Conservation (phyloP, 2,113 vertebrate species). For the Lepidothrix coronata region DNA sequence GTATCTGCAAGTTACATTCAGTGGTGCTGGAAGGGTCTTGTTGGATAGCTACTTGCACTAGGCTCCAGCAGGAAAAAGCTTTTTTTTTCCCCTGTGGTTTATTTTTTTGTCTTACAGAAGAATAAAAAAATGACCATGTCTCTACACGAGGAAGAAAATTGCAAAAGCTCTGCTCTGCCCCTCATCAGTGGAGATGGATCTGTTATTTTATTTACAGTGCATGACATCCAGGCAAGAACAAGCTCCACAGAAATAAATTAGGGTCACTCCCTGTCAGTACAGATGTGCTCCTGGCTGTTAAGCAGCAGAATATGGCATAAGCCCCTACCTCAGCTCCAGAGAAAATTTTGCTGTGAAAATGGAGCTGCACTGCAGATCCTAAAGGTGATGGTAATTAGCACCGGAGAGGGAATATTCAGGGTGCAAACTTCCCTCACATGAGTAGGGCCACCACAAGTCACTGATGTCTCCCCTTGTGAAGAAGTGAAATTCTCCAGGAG, state of each 20-base stretch:
- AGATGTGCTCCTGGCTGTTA: neutral
- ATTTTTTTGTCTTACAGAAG: neutral
- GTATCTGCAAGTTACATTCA: neutral
- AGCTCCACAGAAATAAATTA: slow-evolving; percentile 14
- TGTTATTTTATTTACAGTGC: slow-evolving; percentile 38
- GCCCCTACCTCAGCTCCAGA: neutral
- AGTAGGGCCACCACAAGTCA: neutral
- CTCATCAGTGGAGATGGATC: neutral
- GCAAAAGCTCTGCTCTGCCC: neutral
- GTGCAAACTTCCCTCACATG: neutral
- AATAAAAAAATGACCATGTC: neutral
- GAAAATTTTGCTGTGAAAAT: neutral
- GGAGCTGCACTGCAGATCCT: neutral
- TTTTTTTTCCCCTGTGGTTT: neutral
- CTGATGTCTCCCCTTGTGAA: neutral
- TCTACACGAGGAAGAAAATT: neutral
- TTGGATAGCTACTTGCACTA: neutral
- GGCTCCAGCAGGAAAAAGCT: neutral
- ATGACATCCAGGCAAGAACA: neutral
- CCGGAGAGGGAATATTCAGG: neutral
- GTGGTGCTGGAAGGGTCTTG: neutral
- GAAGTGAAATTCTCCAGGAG: neutral
- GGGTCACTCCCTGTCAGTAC: neutral
- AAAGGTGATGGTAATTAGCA: slow-evolving; percentile 7
- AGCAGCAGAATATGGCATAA: neutral